These are phyloP conservation scores for Leptinotarsa defecta DNA, from an alignment of 1,140 invertebrate species.

Conservation along the genomic window DNA sequence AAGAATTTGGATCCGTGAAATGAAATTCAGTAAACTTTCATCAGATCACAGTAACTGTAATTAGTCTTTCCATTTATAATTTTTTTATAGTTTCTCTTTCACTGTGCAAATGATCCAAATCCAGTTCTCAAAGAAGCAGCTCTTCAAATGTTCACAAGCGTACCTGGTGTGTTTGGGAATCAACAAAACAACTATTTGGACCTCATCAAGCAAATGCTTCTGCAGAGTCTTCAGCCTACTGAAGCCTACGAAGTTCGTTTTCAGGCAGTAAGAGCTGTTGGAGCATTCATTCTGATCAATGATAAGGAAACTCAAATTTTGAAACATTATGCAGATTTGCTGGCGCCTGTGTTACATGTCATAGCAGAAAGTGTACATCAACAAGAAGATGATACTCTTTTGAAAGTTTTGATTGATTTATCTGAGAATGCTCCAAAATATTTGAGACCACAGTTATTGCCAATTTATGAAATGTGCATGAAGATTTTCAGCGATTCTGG, in stretches of 20 bases:
- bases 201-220: conserved; percentile 93
- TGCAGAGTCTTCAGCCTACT: conserved; percentile 75
- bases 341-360: conserved; percentile 73
- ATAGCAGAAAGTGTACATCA: conserved; percentile 79
- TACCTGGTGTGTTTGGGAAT: conserved; percentile 96
- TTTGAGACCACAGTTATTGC: conserved; percentile 81
- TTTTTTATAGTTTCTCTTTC: conserved; percentile 80
- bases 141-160: conserved; percentile 91
- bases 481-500: conserved; percentile 80
- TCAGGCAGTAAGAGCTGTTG: conserved; percentile 82
- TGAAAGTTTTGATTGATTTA: conserved; percentile 92
- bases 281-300: conserved; percentile 89
- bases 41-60: too few relatives aligned
- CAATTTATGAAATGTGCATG: conserved; percentile 90
- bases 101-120: conserved; percentile 84
- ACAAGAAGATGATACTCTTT: conserved; percentile 85
- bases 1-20: too few relatives aligned
- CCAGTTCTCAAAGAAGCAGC: conserved; percentile 89
- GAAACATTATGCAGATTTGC: conserved; percentile 83
- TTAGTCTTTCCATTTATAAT: background rate
- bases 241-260: conserved; percentile 74
- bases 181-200: conserved; percentile 90
- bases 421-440: conserved; percentile 93
- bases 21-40: too few relatives aligned
- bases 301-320: conserved; percentile 86